Evolutionary conservation across 1,140 invertebrate genomes (phyloP).

Genomic region (Eupeodes corollae): DNA sequence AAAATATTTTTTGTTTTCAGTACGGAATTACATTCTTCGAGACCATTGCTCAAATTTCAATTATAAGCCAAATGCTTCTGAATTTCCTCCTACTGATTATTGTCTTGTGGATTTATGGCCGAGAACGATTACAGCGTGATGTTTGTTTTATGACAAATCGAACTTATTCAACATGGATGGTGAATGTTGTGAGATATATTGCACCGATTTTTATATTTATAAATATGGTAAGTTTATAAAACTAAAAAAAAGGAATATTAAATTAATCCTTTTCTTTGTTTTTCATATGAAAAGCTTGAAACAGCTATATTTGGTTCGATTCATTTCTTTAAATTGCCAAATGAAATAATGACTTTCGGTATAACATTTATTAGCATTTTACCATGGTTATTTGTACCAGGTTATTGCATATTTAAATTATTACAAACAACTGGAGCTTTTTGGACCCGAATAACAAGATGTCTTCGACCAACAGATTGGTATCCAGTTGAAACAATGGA

Average conservation of each 20-base stretch:
- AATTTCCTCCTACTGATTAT: constrained; percentile 58
- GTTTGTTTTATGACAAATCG: constrained; percentile 69
- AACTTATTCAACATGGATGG: constrained; percentile 42
- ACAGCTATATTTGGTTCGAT: no score
- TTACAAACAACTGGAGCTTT: constrained; percentile 17
- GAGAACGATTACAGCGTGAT: constrained; percentile 55
- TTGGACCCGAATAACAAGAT: constrained; percentile 14
- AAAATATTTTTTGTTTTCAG: constrained; percentile 11
- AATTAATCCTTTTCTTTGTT: no score
- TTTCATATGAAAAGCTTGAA: no score
- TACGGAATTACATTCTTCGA: constrained; percentile 15
- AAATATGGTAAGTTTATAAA: constrained; percentile 20
- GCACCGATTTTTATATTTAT: constrained; percentile 17
- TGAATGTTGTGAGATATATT: constrained; percentile 24
- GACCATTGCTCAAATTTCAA: constrained; percentile 40
- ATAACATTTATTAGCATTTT: constrained; percentile 64
- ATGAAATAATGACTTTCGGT: no score
- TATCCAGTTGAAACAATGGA: constrained; percentile 26
- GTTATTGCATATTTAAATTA: constrained; percentile 5
- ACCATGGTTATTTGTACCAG: no score
- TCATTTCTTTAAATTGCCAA: no score
- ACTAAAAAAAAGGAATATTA: no score
- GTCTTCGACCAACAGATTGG: constrained; percentile 29
- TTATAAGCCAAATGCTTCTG: constrained; percentile 55
- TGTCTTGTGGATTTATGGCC: constrained; percentile 65